Evolutionary conservation across 2,888 invertebrate species (phyloP).

Genomic region (Shargacucullia verbasci): DNA sequence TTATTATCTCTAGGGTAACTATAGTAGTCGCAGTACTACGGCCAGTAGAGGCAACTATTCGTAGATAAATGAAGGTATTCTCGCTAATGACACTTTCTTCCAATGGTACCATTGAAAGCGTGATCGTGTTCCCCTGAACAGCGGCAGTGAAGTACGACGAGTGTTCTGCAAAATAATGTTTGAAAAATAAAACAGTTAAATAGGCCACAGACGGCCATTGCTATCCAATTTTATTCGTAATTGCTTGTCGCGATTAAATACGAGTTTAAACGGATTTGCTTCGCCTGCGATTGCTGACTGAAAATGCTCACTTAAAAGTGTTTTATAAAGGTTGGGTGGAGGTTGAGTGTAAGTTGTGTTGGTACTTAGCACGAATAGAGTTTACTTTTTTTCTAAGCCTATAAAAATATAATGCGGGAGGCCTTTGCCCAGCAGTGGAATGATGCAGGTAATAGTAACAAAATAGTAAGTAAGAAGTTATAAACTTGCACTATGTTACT

Average conservation of each 20-base stretch:
- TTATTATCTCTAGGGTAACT: slow-evolving; percentile 74
- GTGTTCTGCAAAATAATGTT: slow-evolving; percentile 64
- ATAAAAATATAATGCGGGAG: too few relatives aligned
- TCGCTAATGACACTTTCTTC: slow-evolving; percentile 61
- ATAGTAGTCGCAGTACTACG: slow-evolving; percentile 63
- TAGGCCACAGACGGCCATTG: background rate
- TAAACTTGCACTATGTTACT: too few relatives aligned
- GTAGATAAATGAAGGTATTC: slow-evolving; percentile 69
- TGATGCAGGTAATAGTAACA: too few relatives aligned
- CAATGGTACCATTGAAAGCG: slow-evolving; percentile 67
- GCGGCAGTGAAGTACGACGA: slow-evolving; percentile 61
- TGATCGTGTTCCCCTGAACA: slow-evolving; percentile 62
- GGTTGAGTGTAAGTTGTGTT: too few relatives aligned
- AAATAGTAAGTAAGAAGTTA: too few relatives aligned
- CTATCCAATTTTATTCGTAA: slow-evolving; percentile 10
- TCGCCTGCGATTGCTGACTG: background rate
- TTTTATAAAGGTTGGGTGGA: too few relatives aligned
- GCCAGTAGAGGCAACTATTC: slow-evolving; percentile 65
- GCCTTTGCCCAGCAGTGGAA: too few relatives aligned
- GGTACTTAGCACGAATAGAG: too few relatives aligned
- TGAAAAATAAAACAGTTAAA: slow-evolving; percentile 1
- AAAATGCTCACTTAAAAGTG: too few relatives aligned
- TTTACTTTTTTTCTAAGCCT: too few relatives aligned
- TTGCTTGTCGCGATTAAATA: background rate
- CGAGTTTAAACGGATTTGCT: background rate